Conservation (phyloP, 2,797 vertebrate genomes). For the Threskiornis aethiopicus region DNA sequence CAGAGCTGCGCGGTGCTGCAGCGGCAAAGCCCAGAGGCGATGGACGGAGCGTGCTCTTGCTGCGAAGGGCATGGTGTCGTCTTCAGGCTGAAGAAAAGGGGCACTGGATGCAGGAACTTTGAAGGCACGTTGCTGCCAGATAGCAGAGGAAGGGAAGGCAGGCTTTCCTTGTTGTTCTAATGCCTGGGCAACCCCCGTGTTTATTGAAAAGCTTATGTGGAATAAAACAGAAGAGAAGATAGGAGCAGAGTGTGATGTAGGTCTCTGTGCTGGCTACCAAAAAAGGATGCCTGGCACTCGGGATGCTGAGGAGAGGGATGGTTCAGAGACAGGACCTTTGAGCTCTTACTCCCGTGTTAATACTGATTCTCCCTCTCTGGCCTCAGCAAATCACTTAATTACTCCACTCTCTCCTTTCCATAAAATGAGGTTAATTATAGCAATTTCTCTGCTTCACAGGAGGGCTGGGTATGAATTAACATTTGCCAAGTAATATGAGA, state of each 20-base stretch:
- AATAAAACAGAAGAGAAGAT: neutral
- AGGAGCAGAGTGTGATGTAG: fast-evolving
- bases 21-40: neutral
- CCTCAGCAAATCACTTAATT: neutral
- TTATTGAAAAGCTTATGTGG: neutral
- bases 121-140: fast-evolving
- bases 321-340: neutral
- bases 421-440: neutral
- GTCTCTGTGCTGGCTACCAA: neutral
- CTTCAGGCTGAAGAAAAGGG: neutral
- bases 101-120: fast-evolving
- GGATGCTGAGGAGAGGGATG: neutral
- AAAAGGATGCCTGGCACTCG: neutral
- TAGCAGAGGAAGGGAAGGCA: neutral
- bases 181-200: neutral
- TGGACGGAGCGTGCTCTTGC: fast-evolving
- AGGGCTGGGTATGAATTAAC: neutral
- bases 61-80: fast-evolving
- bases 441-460: neutral
- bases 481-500: neutral
- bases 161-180: neutral
- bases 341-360: neutral
- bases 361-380: neutral
- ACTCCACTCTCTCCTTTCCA: neutral
- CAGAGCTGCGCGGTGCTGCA: neutral